These are phyloP conservation scores for Gerris buenoi DNA, from an alignment of 1,140 invertebrate genomes.

Conservation along the genomic window DNA sequence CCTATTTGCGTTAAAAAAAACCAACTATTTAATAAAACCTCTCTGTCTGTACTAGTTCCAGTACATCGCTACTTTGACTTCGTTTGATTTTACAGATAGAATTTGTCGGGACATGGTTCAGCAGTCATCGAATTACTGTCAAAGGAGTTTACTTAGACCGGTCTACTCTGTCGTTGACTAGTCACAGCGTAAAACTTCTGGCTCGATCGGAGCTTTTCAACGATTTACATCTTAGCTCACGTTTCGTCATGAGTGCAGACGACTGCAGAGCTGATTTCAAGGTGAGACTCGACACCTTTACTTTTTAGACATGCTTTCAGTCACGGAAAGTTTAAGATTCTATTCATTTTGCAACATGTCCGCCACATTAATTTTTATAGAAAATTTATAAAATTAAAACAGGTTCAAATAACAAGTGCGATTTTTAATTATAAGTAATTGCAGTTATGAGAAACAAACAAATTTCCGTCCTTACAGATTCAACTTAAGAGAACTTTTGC, in stretches of 20 bases:
- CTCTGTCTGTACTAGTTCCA: no score
- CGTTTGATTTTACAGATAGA: conserved; percentile 42
- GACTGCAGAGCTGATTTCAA: conserved; percentile 41
- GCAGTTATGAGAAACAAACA: no score
- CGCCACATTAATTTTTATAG: background rate
- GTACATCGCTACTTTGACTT: no score
- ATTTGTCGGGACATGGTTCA: conserved; percentile 57
- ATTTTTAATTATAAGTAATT: no score
- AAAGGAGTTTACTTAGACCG: conserved; percentile 53
- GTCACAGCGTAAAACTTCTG: conserved; percentile 48
- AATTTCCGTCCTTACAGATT: no score
- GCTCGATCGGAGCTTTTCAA: conserved; percentile 52
- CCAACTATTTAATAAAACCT: no score
- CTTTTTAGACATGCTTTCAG: background rate
- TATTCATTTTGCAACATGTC: background rate
- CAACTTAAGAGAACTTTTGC: no score
- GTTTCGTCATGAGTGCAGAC: conserved; percentile 41
- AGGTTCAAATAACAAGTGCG: conserved; percentile 8
- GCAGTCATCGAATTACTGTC: conserved; percentile 49
- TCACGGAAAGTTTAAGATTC: background rate
- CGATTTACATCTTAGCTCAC: conserved; percentile 42
- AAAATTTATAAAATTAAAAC: no score
- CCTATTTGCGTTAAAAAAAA: no score
- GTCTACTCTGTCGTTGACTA: conserved; percentile 40
- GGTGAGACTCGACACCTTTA: conserved; percentile 30